These are phyloP conservation scores for Corvus moneduloides DNA, from an alignment of 2,113 vertebrate genomes.

Conservation along the genomic window DNA sequence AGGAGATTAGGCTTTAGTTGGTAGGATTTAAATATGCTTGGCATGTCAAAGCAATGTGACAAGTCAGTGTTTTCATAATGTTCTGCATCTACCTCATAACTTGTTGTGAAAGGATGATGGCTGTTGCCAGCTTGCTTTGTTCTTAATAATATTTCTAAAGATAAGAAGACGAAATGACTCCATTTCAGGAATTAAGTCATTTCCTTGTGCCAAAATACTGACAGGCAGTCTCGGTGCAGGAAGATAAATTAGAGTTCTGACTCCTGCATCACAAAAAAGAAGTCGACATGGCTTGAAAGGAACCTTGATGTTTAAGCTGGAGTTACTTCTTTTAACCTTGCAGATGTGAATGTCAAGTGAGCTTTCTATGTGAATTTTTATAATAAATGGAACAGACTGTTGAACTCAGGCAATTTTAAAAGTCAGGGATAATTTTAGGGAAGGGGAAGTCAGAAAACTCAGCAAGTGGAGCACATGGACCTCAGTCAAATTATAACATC, in stretches of 20 bases:
- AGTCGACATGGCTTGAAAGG: background rate
- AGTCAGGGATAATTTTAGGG: background rate
- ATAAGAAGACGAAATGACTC: slow-evolving; percentile 34
- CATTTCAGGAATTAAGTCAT: slow-evolving; percentile 44
- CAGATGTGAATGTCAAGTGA: background rate
- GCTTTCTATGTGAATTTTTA: background rate
- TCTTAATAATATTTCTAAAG: slow-evolving; percentile 19
- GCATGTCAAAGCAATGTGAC: slow-evolving; percentile 45
- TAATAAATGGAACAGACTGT: background rate
- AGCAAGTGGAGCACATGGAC: background rate
- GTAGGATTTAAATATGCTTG: slow-evolving; percentile 16
- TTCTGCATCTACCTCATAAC: background rate
- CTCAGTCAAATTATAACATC: background rate
- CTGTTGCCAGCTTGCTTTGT: slow-evolving; percentile 34
- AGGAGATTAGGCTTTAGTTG: slow-evolving; percentile 11
- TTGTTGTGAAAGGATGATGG: slow-evolving; percentile 25
- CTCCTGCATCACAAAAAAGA: background rate
- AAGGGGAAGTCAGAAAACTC: background rate
- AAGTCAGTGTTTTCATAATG: slow-evolving; percentile 16
- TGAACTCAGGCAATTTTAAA: background rate
- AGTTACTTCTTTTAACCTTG: background rate
- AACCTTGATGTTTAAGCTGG: background rate
- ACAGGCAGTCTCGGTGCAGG: background rate
- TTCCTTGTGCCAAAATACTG: slow-evolving; percentile 8
- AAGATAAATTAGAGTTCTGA: slow-evolving; percentile 21